These are phyloP conservation scores for Tetramorium parvispinum DNA, from an alignment of 1,140 invertebrate genomes.

Conservation along the genomic window DNA sequence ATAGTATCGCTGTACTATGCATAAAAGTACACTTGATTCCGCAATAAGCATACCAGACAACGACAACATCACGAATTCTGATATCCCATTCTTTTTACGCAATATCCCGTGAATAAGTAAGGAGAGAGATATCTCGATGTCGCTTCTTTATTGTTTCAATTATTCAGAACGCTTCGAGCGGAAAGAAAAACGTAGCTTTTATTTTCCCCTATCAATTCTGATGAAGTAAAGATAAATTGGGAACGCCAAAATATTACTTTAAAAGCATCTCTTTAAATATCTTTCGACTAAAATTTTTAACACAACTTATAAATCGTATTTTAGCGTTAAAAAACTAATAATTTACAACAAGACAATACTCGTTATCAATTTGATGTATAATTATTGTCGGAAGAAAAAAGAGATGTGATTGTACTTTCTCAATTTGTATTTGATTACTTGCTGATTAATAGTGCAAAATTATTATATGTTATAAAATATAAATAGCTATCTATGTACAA, in stretches of 20 bases:
- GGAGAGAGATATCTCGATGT: neutral
- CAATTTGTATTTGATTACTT: neutral
- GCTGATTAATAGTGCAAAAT: neutral
- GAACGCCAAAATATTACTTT: neutral
- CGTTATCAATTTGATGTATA: neutral
- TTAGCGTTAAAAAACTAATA: neutral
- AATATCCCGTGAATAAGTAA: neutral
- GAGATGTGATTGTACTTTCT: neutral
- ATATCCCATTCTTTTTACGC: neutral
- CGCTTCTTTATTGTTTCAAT: conserved; percentile 14
- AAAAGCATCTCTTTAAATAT: neutral
- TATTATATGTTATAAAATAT: neutral
- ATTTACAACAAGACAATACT: neutral
- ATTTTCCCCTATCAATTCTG: neutral
- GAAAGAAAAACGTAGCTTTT: neutral
- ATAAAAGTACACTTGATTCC: neutral
- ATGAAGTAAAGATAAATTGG: neutral
- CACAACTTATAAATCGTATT: neutral
- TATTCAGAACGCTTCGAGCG: neutral
- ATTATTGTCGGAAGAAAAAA: neutral
- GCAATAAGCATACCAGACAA: neutral
- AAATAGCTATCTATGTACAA: neutral
- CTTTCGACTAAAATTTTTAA: neutral
- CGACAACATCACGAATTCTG: neutral
- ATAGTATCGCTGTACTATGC: neutral